phyloP scores from a whole-genome alignment of 2,888 invertebrate genomes.

The Athripsodes cinereus region DNA sequence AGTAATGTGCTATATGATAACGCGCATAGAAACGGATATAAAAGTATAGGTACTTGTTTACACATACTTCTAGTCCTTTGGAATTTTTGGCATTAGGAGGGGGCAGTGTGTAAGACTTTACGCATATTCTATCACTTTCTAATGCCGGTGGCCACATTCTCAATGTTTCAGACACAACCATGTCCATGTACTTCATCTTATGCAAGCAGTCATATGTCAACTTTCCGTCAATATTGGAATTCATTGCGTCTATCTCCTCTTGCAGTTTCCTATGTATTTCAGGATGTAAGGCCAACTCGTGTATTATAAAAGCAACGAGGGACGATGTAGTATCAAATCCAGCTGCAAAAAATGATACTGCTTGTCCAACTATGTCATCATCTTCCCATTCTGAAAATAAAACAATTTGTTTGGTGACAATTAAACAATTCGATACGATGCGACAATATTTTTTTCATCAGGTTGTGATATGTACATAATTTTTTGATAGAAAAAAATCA shows the following conservation, averaged over 20 bases:
- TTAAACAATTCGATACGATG: too few relatives aligned
- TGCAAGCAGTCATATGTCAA: conserved; percentile 48
- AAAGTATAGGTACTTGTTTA: too few relatives aligned
- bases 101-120: not conserved
- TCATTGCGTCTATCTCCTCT: conserved; percentile 48
- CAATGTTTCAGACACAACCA: conserved; percentile 46
- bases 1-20: too few relatives aligned
- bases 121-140: not conserved
- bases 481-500: not conserved
- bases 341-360: not conserved
- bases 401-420: too few relatives aligned
- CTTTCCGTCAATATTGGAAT: conserved; percentile 38
- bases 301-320: conserved; percentile 45
- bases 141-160: not conserved
- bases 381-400: not conserved
- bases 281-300: conserved; percentile 53
- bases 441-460: too few relatives aligned
- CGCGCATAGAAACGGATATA: too few relatives aligned
- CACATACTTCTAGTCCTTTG: too few relatives aligned
- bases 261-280: conserved; percentile 51
- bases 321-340: conserved; percentile 29
- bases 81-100: not conserved
- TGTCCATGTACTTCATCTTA: conserved; percentile 55
- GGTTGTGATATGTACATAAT: too few relatives aligned
- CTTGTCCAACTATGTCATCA: not conserved